These are phyloP conservation scores for Metacarcinus magister DNA, from an alignment of 2,888 invertebrate species.

Conservation along the genomic window DNA sequence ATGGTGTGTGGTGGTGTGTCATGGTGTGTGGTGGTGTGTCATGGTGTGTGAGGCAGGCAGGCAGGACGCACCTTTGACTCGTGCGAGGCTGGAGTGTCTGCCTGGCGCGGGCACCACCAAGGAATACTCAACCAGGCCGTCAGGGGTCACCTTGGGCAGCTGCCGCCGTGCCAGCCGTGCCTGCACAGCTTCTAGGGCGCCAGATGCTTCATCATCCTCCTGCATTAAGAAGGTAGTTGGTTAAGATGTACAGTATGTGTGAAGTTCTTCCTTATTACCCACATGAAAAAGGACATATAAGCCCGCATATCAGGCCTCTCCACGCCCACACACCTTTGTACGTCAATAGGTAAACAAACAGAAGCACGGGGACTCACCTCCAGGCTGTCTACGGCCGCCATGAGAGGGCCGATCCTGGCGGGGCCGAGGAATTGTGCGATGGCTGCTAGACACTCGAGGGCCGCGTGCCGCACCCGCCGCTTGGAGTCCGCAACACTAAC, in stretches of 20 bases:
- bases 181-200: slow-evolving; percentile 89
- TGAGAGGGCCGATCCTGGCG: slow-evolving; percentile 87
- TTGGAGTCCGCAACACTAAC: slow-evolving; percentile 88
- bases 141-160: slow-evolving; percentile 89
- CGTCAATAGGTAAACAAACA: background rate
- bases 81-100: slow-evolving; percentile 83
- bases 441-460: slow-evolving; percentile 91
- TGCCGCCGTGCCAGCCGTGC: slow-evolving; percentile 90
- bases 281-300: too few species aligned
- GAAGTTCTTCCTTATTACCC: background rate
- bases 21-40: background rate
- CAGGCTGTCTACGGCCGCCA: slow-evolving; percentile 85
- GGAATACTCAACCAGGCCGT: slow-evolving; percentile 91
- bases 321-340: background rate
- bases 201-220: slow-evolving; percentile 84
- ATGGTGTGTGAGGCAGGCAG: background rate
- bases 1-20: background rate
- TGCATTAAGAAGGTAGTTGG: background rate
- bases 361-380: slow-evolving; percentile 83
- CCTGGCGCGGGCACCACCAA: slow-evolving; percentile 87
- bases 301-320: background rate
- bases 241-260: background rate
- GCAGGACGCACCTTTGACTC: slow-evolving; percentile 62
- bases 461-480: slow-evolving; percentile 91
- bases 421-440: slow-evolving; percentile 90